Base-by-base conservation (phyloP, 2,113 vertebrate species). In the Irena cyanogastra region DNA sequence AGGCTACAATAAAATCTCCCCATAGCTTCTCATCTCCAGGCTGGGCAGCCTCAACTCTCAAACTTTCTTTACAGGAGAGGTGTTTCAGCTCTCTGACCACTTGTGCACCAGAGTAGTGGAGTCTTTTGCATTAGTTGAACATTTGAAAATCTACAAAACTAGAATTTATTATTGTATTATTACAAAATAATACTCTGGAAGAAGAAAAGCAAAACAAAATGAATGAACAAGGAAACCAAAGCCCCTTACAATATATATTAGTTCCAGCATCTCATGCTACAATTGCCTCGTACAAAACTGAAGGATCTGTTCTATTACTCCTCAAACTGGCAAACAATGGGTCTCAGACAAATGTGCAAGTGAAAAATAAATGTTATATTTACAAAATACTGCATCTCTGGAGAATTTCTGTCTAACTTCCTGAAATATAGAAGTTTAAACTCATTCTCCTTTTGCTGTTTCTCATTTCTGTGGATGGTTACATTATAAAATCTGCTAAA, bases 1-100 rank as follows among this genome's bases (percentile, higher is more conserved):
- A 65, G 8, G 0, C 6, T 4, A 4, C 16, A 56, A 1, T 16
- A 13, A 41, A 6, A 0, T 41, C 2, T 35, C n/a, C 10, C 10
- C 4, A 4, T 33, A 74, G 3, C 18, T 65, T 44, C 22, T 56
- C 10, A 33, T 11, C 33, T 39, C 33, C 45, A 45, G 39, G 20
- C 8, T 74, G 28, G 52, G 16, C 30, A 77, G 50, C 1, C 9
- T 20, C 16, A 33, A 5, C 18, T 26, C 35, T 63, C 33, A 71
- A 7, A 6, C 13, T 45, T 17, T 65, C 14, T 14, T 57, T 27
- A 61, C 3, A 52, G 16, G 16, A 71, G 2, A 81, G 18, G 11
- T 9, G 4, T 7, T 85, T 12, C 37, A 60, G 3, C 11, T 39
- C 17, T 68, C 31, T 31, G 33, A 56, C 4, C 1, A 30, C 22